Percentiles rank a stretch among this genome's conserved stretches.
These are phyloP conservation scores for Noctua pronuba DNA, from an alignment of 2,888 invertebrate species.

Conservation along the genomic window DNA sequence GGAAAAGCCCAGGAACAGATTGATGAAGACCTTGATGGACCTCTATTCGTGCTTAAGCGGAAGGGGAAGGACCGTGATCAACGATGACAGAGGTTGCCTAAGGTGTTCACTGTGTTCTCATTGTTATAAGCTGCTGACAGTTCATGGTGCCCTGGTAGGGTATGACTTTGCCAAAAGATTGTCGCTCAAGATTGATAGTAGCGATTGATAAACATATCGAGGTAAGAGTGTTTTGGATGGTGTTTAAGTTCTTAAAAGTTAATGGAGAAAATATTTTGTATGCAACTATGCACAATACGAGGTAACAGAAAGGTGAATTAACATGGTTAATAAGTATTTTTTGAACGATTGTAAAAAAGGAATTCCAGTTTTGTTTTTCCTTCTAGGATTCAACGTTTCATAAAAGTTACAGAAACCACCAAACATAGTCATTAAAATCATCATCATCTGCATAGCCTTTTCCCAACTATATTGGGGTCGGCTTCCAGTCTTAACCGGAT, in stretches of 20 bases:
- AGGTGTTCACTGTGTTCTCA: constrained; percentile 67
- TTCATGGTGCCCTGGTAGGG: constrained; percentile 52
- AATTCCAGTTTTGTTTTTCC: not conserved
- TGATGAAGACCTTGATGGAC: constrained; percentile 79
- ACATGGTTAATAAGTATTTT: not conserved
- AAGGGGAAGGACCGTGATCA: constrained; percentile 72
- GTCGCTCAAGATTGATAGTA: constrained; percentile 55
- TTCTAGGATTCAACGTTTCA: not conserved
- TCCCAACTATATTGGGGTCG: no score
- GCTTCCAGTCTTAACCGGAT: no score
- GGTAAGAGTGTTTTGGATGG: constrained; percentile 25
- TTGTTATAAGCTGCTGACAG: constrained; percentile 53
- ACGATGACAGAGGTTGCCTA: constrained; percentile 79
- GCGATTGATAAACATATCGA: constrained; percentile 63
- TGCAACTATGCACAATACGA: not conserved
- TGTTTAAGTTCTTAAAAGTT: constrained; percentile 9
- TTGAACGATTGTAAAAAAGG: not conserved
- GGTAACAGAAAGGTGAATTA: constrained; percentile 22
- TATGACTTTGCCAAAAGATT: constrained; percentile 53
- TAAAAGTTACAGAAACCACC: not conserved
- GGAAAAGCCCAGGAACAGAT: constrained; percentile 84
- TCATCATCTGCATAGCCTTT: no score
- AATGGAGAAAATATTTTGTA: constrained; percentile 22
- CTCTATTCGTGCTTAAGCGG: constrained; percentile 71
- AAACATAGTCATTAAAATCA: not conserved